phyloP scores from a whole-genome alignment of 2,797 vertebrate genomes.

The Serranus cabrilla region DNA sequence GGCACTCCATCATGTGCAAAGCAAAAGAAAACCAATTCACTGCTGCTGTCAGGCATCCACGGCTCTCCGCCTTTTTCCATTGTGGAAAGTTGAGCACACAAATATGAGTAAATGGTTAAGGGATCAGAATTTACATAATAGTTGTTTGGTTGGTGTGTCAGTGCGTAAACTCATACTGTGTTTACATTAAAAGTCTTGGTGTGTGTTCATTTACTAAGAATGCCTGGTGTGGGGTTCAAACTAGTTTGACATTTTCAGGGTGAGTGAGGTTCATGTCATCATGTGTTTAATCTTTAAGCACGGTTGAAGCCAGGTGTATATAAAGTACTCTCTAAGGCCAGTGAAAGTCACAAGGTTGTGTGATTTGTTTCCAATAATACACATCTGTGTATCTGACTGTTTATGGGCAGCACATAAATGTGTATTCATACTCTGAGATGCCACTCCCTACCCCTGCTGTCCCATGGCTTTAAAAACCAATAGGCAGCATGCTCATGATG shows the following conservation, averaged over 20 bases:
- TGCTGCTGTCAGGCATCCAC: constrained; percentile 49
- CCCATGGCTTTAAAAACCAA: constrained; percentile 72
- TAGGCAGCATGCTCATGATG: constrained; percentile 72
- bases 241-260: constrained; percentile 3
- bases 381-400: constrained; percentile 20
- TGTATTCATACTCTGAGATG: constrained; percentile 47
- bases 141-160: constrained; percentile 25
- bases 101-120: constrained; percentile 41
- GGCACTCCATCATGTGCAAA: constrained; percentile 58
- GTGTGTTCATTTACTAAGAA: constrained; percentile 44
- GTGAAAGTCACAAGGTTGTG: constrained; percentile 12
- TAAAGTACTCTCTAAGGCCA: background rate
- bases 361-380: constrained; percentile 21
- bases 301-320: constrained; percentile 16
- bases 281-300: constrained; percentile 26
- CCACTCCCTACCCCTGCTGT: constrained; percentile 71
- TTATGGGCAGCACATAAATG: constrained; percentile 28
- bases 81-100: constrained; percentile 50
- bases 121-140: constrained; percentile 43
- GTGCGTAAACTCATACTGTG: constrained; percentile 26
- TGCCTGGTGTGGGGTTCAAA: background rate
- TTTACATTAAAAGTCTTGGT: constrained; percentile 28
- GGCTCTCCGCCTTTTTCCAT: constrained; percentile 36
- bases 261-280: background rate
- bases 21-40: constrained; percentile 60